phyloP scores from a whole-genome alignment of 2,113 vertebrate species.

The Solenodon paradoxus region DNA sequence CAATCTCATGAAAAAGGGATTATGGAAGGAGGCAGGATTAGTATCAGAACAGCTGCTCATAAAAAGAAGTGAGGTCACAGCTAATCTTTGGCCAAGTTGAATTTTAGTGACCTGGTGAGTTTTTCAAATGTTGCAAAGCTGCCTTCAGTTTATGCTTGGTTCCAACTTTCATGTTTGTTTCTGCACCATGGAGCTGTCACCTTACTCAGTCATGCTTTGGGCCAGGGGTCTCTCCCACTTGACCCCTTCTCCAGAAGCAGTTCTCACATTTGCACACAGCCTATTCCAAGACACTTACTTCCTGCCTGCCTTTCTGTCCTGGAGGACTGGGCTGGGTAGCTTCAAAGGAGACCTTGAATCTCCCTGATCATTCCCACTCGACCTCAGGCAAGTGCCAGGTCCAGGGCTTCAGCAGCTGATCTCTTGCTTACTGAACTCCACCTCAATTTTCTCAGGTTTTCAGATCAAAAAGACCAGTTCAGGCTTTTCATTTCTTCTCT shows the following conservation, averaged over 20 bases:
- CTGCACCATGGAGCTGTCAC: neutral
- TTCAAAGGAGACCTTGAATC: neutral
- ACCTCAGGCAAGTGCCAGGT: neutral
- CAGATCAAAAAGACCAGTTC: neutral
- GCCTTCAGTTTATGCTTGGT: constrained; percentile 17
- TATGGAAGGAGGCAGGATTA: constrained; percentile 51
- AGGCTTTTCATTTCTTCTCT: neutral
- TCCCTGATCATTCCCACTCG: neutral
- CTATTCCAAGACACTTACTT: neutral
- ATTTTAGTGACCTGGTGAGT: constrained; percentile 11
- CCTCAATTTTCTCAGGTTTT: neutral
- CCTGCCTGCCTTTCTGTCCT: neutral
- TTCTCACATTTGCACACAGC: neutral
- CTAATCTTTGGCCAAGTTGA: constrained; percentile 17
- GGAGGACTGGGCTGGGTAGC: neutral
- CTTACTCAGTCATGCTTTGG: neutral
- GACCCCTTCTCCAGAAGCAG: neutral
- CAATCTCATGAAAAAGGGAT: constrained; percentile 30
- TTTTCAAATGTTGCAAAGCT: constrained; percentile 31
- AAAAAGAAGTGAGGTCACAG: constrained; percentile 66
- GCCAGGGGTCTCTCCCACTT: neutral
- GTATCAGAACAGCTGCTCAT: constrained; percentile 65
- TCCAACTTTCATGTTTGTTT: constrained; percentile 38
- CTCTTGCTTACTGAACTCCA: neutral
- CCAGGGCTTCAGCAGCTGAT: neutral